Evolutionary conservation across 2,888 invertebrate genomes (phyloP).

Genomic region (Trachelus stipa): DNA sequence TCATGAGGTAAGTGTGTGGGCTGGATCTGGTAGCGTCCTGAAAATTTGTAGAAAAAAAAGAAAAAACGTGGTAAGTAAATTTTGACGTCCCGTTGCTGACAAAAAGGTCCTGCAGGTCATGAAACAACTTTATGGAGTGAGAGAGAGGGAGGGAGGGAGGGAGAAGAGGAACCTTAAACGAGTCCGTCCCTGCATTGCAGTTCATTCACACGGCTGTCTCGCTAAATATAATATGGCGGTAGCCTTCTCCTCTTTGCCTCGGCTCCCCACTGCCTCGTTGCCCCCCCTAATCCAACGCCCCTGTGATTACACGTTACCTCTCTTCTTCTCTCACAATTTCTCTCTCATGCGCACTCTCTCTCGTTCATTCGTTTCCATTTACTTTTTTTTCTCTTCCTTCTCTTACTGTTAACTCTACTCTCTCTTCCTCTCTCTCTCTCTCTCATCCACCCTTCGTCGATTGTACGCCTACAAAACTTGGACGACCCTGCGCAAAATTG

Average conservation of each 20-base stretch:
- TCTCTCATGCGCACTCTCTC: not conserved
- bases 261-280: conserved; percentile 26
- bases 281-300: conserved; percentile 59
- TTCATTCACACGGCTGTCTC: conserved; percentile 62
- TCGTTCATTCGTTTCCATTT: not conserved
- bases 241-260: conserved; percentile 38
- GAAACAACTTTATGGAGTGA: conserved; percentile 9
- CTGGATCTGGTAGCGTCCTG: not conserved
- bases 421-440: conserved; percentile 15
- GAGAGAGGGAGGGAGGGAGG: conserved; percentile 7
- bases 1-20: not conserved
- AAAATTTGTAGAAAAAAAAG: not conserved
- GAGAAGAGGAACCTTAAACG: conserved; percentile 24
- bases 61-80: not conserved
- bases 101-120: not conserved
- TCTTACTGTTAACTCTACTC: conserved; percentile 6
- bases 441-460: conserved; percentile 3
- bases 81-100: not conserved
- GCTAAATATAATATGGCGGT: conserved; percentile 62
- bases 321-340: conserved; percentile 7
- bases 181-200: conserved; percentile 53
- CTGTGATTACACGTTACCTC: conserved; percentile 49
- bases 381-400: conserved; percentile 4
- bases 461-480: not conserved
- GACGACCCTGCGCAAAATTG: not conserved